phyloP scores from a whole-genome alignment of 1,140 invertebrate species.

The Metopolophium dirhodum region DNA sequence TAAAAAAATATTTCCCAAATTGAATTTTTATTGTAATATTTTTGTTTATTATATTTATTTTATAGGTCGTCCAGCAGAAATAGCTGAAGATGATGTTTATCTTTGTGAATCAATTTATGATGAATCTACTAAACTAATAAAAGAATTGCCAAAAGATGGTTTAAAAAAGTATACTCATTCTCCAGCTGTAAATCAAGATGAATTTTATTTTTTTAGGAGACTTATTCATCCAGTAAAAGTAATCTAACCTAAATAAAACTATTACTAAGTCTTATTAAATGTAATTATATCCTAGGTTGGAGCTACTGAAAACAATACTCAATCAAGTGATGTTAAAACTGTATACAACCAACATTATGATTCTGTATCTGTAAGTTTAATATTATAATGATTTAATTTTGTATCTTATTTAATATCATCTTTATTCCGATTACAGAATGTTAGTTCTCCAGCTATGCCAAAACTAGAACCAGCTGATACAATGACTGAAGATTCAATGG shows the following conservation, averaged over 20 bases:
- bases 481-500: slow-evolving; percentile 73
- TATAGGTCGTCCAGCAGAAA: slow-evolving; percentile 90
- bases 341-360: slow-evolving; percentile 66
- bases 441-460: slow-evolving; percentile 64
- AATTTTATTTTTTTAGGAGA: slow-evolving; percentile 87
- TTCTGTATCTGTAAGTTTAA: slow-evolving; percentile 64
- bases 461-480: slow-evolving; percentile 65
- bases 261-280: not conserved
- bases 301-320: slow-evolving; percentile 40
- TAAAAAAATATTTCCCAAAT: not conserved
- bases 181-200: slow-evolving; percentile 85
- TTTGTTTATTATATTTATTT: slow-evolving; percentile 52
- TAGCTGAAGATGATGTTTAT: slow-evolving; percentile 89
- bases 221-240: slow-evolving; percentile 78
- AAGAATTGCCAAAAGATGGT: slow-evolving; percentile 75
- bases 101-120: slow-evolving; percentile 94
- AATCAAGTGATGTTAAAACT: slow-evolving; percentile 52
- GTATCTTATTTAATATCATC: slow-evolving; percentile 57
- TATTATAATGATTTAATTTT: slow-evolving; percentile 64
- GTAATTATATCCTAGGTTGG: slow-evolving; percentile 48
- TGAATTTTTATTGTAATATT: not conserved
- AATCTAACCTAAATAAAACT: slow-evolving; percentile 60
- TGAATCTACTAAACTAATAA: slow-evolving; percentile 81
- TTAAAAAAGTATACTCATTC: slow-evolving; percentile 85
- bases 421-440: slow-evolving; percentile 15